Base-by-base conservation (phyloP, 2,888 invertebrate species). In the Pristionchus arcanus region DNA sequence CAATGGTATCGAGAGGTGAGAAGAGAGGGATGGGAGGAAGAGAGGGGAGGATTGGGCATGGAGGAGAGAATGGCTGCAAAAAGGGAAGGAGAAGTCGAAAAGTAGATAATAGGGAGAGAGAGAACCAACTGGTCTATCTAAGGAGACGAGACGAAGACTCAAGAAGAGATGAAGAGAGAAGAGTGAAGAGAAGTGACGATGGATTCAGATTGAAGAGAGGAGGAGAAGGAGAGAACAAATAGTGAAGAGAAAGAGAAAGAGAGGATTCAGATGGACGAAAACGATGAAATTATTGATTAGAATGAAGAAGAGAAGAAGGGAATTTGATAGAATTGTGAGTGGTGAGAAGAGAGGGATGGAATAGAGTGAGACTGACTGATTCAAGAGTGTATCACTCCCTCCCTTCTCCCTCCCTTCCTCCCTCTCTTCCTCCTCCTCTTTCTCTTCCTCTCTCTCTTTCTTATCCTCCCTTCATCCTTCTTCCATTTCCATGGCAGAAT, bases 331-430 rank as follows among this genome's bases (percentile, higher is more conserved):
- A 59, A 71, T 42, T 53, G 71, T 31, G 87, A 71, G 87, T 68
- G 68, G 37, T 42, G 37, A 66, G 84, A 59, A 42, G 34, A 42
- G 42, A 55, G n/a, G 86, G 55, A 84, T 55, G 84, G 84, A 42
- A 19, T 34, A 77, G 77, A 21, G 77, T 34, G 49, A 81, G 53
- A 16, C 55, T 31, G 83, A 83, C 53, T 53, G 83, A 83, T 53
- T 77, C 77, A 77, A 77, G 77, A 77, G 77, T 77, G 77, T 77
- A 77, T 77, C 77, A 77, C 77, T n/a, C 77, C 77, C 77, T 42
- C 77, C 77, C 77, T 77, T 25, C 42, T 42, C 77, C 21, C 28
- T 25, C 42, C 42, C 25, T 19, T 74, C n/a, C n/a, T n/a, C n/a
- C n/a, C 37, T 77, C 77, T n/a, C n/a, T n/a, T n/a, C n/a, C n/a